A percentile compares a stretch with the other conserved stretches of the same genome.
Conservation (phyloP, 2,113 vertebrate species). For the Bucco capensis region DNA sequence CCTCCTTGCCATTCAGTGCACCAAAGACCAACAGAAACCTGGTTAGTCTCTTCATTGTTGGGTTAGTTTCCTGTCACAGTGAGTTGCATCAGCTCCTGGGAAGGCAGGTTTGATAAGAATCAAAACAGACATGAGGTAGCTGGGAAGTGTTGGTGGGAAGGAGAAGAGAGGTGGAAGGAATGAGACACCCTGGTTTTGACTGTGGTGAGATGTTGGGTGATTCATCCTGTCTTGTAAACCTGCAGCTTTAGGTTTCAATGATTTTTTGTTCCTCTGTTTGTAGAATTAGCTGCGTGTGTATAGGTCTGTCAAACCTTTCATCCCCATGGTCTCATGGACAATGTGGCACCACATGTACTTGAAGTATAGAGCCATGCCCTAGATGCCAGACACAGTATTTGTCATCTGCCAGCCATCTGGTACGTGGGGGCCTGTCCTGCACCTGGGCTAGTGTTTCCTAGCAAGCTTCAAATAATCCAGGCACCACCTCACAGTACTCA, state of each 20-base stretch:
- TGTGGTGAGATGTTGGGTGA: background rate
- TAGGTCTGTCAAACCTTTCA: background rate
- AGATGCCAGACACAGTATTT: background rate
- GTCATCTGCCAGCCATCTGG: background rate
- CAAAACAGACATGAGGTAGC: background rate
- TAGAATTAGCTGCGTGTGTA: background rate
- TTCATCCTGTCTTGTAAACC: background rate
- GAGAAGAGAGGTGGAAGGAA: background rate
- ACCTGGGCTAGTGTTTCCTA: background rate
- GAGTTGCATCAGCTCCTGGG: background rate
- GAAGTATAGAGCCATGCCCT: background rate
- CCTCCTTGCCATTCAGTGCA: background rate
- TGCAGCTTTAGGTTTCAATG: background rate
- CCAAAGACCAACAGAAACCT: background rate
- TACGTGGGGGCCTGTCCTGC: background rate
- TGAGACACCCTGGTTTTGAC: background rate
- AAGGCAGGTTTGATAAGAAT: background rate
- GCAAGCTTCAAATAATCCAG: background rate
- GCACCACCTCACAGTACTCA: fast-evolving
- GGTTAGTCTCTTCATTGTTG: background rate
- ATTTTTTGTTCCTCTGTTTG: background rate
- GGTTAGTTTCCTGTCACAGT: background rate
- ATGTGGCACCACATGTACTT: fast-evolving
- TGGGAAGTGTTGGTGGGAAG: constrained; percentile 10
- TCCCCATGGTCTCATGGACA: background rate